A percentile compares a stretch with the other conserved stretches of the same genome.
Evolutionary conservation across 2,888 invertebrate genomes (phyloP).

Genomic region (Sphaerophoria taeniata): DNA sequence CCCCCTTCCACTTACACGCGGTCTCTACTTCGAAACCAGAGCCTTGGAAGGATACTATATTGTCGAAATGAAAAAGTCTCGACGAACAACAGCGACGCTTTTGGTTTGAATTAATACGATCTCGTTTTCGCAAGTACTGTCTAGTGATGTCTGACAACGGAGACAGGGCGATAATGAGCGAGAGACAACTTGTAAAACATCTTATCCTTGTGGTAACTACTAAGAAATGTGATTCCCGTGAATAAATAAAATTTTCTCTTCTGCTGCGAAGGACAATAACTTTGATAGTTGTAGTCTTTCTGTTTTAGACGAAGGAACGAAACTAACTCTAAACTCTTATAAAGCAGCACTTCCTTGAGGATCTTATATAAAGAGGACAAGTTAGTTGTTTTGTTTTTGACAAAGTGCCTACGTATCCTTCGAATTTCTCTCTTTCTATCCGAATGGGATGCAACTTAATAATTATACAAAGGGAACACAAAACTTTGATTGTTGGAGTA

Average conservation of each 20-base stretch:
- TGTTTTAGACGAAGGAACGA: conserved; percentile 13
- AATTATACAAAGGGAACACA: conserved; percentile 13
- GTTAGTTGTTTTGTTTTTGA: conserved; percentile 31
- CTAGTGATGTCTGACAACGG: conserved; percentile 3
- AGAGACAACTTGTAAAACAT: conserved; percentile 3
- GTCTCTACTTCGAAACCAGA: conserved; percentile 20
- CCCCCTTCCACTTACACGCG: not conserved
- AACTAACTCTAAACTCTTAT: not conserved
- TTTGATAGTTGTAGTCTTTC: conserved; percentile 4
- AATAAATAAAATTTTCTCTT: not conserved
- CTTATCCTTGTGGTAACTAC: conserved; percentile 21
- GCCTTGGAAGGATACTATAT: not conserved
- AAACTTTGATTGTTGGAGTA: not conserved
- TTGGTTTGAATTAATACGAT: conserved; percentile 64
- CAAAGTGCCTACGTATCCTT: conserved; percentile 35
- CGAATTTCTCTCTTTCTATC: not conserved
- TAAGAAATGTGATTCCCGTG: not conserved
- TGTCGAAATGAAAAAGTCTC: conserved; percentile 19
- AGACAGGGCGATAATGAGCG: conserved; percentile 25
- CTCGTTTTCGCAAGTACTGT: conserved; percentile 39
- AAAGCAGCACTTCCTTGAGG: not conserved
- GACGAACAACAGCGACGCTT: conserved; percentile 56
- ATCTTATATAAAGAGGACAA: no score
- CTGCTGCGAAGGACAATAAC: conserved; percentile 11
- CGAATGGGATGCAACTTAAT: conserved; percentile 11